A percentile compares a stretch with the other conserved stretches of the same genome.
phyloP scores from a whole-genome alignment of 2,113 vertebrate species.

The Smithornis capensis region DNA sequence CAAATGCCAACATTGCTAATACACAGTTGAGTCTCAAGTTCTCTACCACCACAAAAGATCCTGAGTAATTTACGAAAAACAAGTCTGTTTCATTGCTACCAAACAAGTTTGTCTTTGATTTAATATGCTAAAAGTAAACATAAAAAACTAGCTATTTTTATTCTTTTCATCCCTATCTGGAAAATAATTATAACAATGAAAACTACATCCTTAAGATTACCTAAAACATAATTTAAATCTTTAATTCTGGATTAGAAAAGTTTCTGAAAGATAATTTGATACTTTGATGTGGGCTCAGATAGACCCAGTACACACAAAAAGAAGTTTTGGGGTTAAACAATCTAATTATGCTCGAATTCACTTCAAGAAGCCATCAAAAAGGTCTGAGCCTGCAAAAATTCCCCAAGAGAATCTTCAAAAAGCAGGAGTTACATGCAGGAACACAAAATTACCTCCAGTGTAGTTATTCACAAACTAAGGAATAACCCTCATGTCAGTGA shows the following conservation, averaged over 20 bases:
- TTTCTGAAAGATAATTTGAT: neutral
- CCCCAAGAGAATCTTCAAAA: neutral
- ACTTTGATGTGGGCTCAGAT: too few relatives aligned
- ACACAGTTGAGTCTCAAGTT: neutral
- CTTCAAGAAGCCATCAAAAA: neutral
- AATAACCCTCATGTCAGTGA: neutral
- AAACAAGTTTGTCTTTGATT: neutral
- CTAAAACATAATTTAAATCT: neutral
- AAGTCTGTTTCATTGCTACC: neutral
- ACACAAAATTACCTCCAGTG: neutral
- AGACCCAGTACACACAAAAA: too few relatives aligned
- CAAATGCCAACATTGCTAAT: neutral
- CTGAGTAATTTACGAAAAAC: neutral
- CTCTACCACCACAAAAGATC: neutral
- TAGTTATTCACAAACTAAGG: conserved; percentile 9
- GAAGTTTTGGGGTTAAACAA: neutral
- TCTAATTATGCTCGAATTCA: neutral
- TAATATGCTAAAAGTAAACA: neutral
- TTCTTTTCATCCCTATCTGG: neutral
- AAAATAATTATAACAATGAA: neutral
- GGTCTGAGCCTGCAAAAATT: neutral
- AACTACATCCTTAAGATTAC: neutral
- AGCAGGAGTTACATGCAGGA: neutral
- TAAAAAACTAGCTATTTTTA: neutral
- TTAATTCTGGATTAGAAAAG: neutral